Evolutionary conservation across 2,888 invertebrate species (phyloP).

Genomic region (Mechanitis mazaeus): DNA sequence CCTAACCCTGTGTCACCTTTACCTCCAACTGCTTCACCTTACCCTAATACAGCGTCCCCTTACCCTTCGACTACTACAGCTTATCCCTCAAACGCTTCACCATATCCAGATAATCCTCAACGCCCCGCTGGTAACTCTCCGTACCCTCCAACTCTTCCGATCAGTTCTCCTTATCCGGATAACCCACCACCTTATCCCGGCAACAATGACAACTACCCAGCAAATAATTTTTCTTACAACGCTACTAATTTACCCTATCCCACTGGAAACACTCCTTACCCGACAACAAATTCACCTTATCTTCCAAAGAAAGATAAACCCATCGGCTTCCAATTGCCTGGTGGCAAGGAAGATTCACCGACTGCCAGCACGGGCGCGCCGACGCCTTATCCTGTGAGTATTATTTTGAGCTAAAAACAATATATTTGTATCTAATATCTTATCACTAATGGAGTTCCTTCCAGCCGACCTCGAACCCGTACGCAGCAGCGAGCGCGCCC

Average conservation of each 20-base stretch:
- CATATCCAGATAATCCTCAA: constrained; percentile 21
- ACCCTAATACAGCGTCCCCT: constrained; percentile 29
- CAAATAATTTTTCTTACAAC: constrained; percentile 20
- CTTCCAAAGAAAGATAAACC: constrained; percentile 3
- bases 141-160: constrained; percentile 24
- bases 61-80: constrained; percentile 31
- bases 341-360: neutral
- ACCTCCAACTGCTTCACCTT: constrained; percentile 31
- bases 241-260: constrained; percentile 23
- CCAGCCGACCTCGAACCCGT: constrained; percentile 37
- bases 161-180: constrained; percentile 15
- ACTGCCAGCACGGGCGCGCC: too few species aligned
- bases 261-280: constrained; percentile 34
- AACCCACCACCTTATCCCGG: constrained; percentile 20
- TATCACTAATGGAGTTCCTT: neutral
- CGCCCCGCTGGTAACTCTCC: constrained; percentile 23
- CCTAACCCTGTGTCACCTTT: constrained; percentile 32
- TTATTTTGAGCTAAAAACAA: too few species aligned
- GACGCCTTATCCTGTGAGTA: too few species aligned
- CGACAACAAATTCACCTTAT: constrained; percentile 28
- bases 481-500: constrained; percentile 49
- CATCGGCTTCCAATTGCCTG: neutral
- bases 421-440: too few species aligned
- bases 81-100: constrained; percentile 29
- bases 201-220: constrained; percentile 1